Evolutionary conservation across 1,140 invertebrate species (phyloP), one percentile per base, ranked within the genome.

Genomic region (Bombus sylvicola): DNA sequence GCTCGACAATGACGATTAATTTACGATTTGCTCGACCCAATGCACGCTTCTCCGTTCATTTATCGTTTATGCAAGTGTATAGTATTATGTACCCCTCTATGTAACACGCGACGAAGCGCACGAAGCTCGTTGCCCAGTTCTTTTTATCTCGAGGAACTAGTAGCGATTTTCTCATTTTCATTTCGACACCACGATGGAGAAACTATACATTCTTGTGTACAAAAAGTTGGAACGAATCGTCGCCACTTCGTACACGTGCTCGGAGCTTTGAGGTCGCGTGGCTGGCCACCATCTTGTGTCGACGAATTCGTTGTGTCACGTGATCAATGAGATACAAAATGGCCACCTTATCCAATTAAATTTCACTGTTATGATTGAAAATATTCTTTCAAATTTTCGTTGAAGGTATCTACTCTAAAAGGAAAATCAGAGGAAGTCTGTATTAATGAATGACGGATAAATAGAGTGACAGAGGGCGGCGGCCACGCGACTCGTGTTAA

Each of bases 1-100:
- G 37, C 74, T 79, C 64, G 78, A 66, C 43, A 47, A 71, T 81
- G 66, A 59, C 82, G 62, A 81, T 81, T 83, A 85, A 74, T 87
- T 79, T 76, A 80, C 64, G 75, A 81, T 86, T 66, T 43, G 12
- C 57, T 53, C 47, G 47, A 53, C 47, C 41, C 57, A 57, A 75
- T 62, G 15, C 72, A 39, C 73, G 43, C 39, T 34, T n/a, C 31
- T 13, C 31, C 41, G 62, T 62, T 73, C 47, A 66, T 80, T 77
- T 69, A 59, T 85, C 57, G 18, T 64, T 74, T 57, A 53, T 71
- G 18, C 75, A 10, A 28, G 66, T 62, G 47, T 69, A 47, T 66
- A 34, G 43, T n/a, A 13, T 28, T 41, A 6, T n/a, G 25, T 41
- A 59, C 34, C 6, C 8, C 25, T 59, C 3, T 18, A 0, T 2